These are phyloP conservation scores for Drosophila cardini DNA, from an alignment of 1,140 invertebrate genomes.

Conservation along the genomic window DNA sequence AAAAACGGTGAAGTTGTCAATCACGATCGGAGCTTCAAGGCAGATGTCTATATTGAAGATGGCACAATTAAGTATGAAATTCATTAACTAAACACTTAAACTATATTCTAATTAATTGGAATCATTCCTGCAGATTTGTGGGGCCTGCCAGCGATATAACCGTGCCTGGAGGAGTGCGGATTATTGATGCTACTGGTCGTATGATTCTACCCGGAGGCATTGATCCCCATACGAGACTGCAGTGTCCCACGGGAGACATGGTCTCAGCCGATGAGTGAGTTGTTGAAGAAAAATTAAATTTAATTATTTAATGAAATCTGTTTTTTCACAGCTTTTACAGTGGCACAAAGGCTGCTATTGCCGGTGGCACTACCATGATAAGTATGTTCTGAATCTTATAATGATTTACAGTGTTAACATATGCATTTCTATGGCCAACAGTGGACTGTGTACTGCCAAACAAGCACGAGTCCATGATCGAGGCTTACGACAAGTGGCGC, in stretches of 20 bases:
- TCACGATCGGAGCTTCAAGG: constrained; percentile 94
- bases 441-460: constrained; percentile 95
- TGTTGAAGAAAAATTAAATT: not conserved
- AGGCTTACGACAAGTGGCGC: constrained; percentile 96
- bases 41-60: constrained; percentile 88
- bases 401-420: not conserved
- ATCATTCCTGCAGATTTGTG: constrained; percentile 43
- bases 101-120: not conserved
- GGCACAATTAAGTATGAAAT: constrained; percentile 77
- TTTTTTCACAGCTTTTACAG: constrained; percentile 88
- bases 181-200: constrained; percentile 92
- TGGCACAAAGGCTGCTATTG: constrained; percentile 94
- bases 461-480: constrained; percentile 93
- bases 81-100: not conserved
- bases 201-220: constrained; percentile 95
- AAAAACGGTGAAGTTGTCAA: constrained; percentile 98
- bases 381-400: constrained; percentile 85
- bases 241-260: constrained; percentile 94
- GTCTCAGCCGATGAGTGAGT: constrained; percentile 90
- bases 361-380: constrained; percentile 96
- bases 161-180: constrained; percentile 91
- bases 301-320: not conserved
- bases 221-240: constrained; percentile 95
- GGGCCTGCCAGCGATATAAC: constrained; percentile 88
- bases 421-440: constrained; percentile 73